Evolutionary conservation across 2,888 invertebrate species (phyloP), one percentile per base, ranked within the genome.

Genomic region (Spodoptera picta): DNA sequence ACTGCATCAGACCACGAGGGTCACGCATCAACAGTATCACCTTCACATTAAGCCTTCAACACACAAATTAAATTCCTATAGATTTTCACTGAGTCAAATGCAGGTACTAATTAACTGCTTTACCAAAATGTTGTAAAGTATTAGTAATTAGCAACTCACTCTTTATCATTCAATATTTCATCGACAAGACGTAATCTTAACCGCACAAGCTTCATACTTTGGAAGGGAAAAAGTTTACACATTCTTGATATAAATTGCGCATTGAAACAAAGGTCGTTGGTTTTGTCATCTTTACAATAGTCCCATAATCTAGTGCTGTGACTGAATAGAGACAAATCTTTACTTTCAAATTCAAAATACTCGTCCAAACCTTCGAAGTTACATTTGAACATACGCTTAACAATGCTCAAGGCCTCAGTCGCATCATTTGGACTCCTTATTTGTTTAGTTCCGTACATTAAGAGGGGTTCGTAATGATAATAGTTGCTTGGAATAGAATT

Each of bases 401-500:
- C 92, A 84, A 96, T 96, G 57, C 90, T 91, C 64, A 98, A 84
- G 27, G 97, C 97, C 74, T 95, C 90, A 44, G 95, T 95, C 11
- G 96, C 96, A 48, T 96, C 91, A 6, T 97, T 96, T n/a, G 96
- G 95, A 4, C 96, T 97, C 79, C 98, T 95, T 58, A 98, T 96
- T 93, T 98, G 98, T 72, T 96, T 95, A 75, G 97, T 98, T 67
- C 97, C 97, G 90, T 97, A 97, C 85, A 97, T 96, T 60, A 98
- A 92, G 60, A 98, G 92, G n/a, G 98, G 98, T 89, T 98, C 98
- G 86, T 98, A 98, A 87, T 98, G 98, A 91, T 98, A 98, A 90
- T 96, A 98, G 87, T 97, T 98, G 31, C 96, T 98, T 11, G 98
- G 98, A 86, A 98, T 96, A 23, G 97, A 95, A 87, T 97, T 97